Base-by-base conservation (phyloP, 37 sponge, comb jelly and placozoan genomes). In the Chondrosia reniformis region DNA sequence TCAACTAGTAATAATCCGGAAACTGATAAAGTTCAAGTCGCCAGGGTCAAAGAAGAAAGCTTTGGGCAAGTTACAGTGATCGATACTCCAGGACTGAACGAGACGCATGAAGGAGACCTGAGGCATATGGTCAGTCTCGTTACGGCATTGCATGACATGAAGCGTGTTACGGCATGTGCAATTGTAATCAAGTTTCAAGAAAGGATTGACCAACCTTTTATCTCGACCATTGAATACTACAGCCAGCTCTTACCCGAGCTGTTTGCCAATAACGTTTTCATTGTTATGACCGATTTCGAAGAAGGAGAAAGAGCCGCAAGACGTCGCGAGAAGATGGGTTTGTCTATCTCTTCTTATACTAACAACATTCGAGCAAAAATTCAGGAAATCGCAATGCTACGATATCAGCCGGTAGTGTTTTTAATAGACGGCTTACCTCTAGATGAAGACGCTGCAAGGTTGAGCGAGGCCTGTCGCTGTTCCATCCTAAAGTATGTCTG, bases 51-150 rank as follows among this genome's bases (percentile, higher is more conserved):
- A n/a, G n/a, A n/a, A n/a, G 40, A 55, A 8, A 69, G 0, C 37
- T 49, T 49, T 6, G 61, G 30, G 12, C 25, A 1, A 21, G 24
- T 6, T 43, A 67, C 64, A 24, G 54, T 84, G 15, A 78, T 84
- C 13, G 84, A 84, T 33, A 84, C 84, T 25, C 84, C 84, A 1
- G 84, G 84, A 0, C 32, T 84, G 28, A 78, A 78, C 46, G 84
- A 84, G 39, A 46, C 44, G 55, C 61, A 36, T 13, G 62, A 27
- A 0, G n/a, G 67, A 42, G 84, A 84, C 41, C 41, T 84, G 1
- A 10, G 4, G 0, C 84, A 84, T 46, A 84, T 78, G 79, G 71
- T 78, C 28, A 33, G 67, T 19, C 55, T 84, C n/a, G n/a, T n/a
- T n/a, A n/a, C n/a, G n/a, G n/a, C n/a, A n/a, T n/a, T n/a, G n/a